Conservation (phyloP, 2,797 vertebrate species). For the Pseudochaenichthys georgianus region DNA sequence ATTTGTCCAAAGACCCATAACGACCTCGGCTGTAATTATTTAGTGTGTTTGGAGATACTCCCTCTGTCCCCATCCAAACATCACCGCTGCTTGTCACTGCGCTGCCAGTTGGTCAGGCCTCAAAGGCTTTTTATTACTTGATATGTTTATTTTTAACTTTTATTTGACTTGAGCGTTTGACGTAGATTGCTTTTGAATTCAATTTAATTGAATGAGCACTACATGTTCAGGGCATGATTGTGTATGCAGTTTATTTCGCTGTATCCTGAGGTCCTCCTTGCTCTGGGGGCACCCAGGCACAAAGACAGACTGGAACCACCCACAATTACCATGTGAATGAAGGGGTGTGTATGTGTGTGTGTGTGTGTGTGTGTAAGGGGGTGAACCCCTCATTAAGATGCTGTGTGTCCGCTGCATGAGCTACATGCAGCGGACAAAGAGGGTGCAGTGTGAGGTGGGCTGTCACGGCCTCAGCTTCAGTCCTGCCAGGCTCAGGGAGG, state of each 20-base stretch:
- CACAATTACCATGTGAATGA: constrained; percentile 69
- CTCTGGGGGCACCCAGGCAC: constrained; percentile 7
- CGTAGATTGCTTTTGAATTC: not conserved
- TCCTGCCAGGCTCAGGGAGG: constrained; percentile 6
- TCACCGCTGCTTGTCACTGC: constrained; percentile 3
- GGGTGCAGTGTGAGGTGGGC: constrained; percentile 43
- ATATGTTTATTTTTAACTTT: not conserved
- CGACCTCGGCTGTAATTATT: constrained; percentile 61
- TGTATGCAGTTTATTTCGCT: constrained; percentile 5
- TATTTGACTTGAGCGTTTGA: not conserved
- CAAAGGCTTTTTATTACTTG: not conserved
- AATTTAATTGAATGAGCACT: not conserved
- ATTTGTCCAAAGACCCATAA: constrained; percentile 69
- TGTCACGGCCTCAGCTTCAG: constrained; percentile 24
- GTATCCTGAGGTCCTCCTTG: constrained; percentile 9
- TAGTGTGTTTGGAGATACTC: constrained; percentile 29
- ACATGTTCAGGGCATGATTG: constrained; percentile 1
- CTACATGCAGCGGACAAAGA: constrained; percentile 65
- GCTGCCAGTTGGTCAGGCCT: constrained; percentile 17
- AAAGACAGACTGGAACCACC: constrained; percentile 51
- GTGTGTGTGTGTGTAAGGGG: constrained; percentile 4
- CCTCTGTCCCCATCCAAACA: constrained; percentile 10
- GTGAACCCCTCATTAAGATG: constrained; percentile 40
- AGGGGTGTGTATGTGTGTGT: not conserved
- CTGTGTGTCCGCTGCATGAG: constrained; percentile 46